Evolutionary conservation across 2,888 invertebrate genomes (phyloP).

Genomic region (Temnothorax unifasciatus): DNA sequence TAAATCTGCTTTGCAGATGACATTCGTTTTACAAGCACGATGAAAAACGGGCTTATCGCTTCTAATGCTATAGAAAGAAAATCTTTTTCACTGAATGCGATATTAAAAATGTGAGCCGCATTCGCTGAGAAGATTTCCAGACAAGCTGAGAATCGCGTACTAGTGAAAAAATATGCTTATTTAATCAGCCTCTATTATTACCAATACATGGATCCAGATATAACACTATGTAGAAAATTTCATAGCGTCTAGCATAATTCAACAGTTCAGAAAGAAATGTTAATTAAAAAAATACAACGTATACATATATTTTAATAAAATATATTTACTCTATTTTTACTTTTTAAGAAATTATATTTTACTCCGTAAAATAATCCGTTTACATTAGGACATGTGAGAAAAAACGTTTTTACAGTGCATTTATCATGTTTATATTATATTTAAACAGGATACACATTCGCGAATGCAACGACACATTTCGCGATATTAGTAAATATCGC

Average conservation of each 20-base stretch:
- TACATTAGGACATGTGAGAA: neutral
- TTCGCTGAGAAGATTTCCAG: slow-evolving; percentile 17
- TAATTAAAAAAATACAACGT: slow-evolving; percentile 3
- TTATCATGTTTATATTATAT: neutral
- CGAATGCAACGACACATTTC: neutral
- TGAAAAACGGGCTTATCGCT: neutral
- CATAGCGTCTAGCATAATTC: neutral
- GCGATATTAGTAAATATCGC: neutral
- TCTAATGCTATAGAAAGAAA: neutral
- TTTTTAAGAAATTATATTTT: slow-evolving; percentile 2
- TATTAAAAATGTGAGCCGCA: slow-evolving; percentile 30
- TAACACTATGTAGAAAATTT: neutral
- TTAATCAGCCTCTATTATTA: neutral
- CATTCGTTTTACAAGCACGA: neutral
- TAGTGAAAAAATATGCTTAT: neutral
- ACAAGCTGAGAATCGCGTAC: neutral
- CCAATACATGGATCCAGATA: neutral
- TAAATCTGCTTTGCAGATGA: slow-evolving; percentile 6
- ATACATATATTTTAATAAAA: neutral
- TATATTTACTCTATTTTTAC: neutral
- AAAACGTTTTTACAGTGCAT: neutral
- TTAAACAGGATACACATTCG: neutral
- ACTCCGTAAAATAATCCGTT: neutral
- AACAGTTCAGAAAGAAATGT: slow-evolving; percentile 9
- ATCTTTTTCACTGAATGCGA: slow-evolving; percentile 1